Evolutionary conservation across 2,113 vertebrate species (phyloP), one percentile per base, ranked within the genome.

Genomic region (Charadrius vociferus): DNA sequence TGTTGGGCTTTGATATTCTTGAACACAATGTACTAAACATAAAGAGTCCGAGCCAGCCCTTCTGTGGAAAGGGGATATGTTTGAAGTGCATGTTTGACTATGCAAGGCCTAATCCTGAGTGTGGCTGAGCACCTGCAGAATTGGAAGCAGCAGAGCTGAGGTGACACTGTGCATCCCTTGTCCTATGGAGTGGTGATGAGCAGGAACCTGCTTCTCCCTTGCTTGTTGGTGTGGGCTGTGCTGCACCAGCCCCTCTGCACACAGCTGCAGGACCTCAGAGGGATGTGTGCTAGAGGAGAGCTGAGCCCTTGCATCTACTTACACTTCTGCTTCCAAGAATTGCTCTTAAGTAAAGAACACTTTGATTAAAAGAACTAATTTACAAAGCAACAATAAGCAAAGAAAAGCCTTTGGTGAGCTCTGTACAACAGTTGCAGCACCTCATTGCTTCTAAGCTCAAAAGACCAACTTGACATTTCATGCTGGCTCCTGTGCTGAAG

Each of bases 381-480:
- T 61, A 65, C 79, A 63, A 68, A 88, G 58, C 61, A 85, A 70
- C 49, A 53, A 39, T 29, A 88, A 95, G 36, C n/a, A 81, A 71
- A 74, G n/a, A 53, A 74, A 89, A 70, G 7, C 43, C 41, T 78
- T 74, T 56, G 58, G n/a, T n/a, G 49, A 86, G 22, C 52, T 78
- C n/a, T 27, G 11, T 27, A 0, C 21, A 56, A 14, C n/a, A 49
- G 30, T 22, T 5, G 2, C 45, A 52, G 70, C 30, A 36, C n/a
- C 37, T 89, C 17, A 4, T 7, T 49, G 36, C 39, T 77, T 49
- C 88, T 27, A 5, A 92, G 24, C 73, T 82, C 81, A 23, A 4
- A 89, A 87, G 88, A 62, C 22, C 62, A 94, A 63, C 84, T 73
- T 95, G 91, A 95, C 68, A 74, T 95, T 93, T 82, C 41, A 4